Evolutionary conservation across 1,140 invertebrate species (phyloP).

Genomic region (Bombyx mandarina): DNA sequence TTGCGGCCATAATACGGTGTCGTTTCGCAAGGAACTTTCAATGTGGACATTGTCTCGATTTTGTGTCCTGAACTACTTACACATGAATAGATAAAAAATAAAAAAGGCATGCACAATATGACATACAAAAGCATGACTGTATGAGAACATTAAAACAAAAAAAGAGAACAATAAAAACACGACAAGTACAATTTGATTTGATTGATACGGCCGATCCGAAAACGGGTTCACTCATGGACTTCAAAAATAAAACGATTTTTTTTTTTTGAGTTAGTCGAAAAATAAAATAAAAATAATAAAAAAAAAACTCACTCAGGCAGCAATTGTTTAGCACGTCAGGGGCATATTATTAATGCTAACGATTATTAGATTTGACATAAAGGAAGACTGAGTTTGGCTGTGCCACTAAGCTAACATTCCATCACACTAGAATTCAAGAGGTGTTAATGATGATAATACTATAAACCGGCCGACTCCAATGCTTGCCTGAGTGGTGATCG

Average conservation of each 20-base stretch:
- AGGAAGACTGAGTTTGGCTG: conserved; percentile 28
- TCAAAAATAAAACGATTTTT: conserved; percentile 56
- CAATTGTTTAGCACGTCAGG: conserved; percentile 61
- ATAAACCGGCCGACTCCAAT: conserved; percentile 71
- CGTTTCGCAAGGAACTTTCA: conserved; percentile 17
- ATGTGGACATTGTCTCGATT: conserved; percentile 3
- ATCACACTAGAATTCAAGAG: conserved; percentile 63
- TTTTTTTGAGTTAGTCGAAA: conserved; percentile 42
- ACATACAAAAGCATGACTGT: conserved; percentile 61
- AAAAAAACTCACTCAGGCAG: conserved; percentile 67
- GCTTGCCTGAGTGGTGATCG: conserved; percentile 84
- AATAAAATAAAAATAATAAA: conserved; percentile 14
- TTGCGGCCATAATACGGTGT: conserved; percentile 47
- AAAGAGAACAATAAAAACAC: conserved; percentile 25
- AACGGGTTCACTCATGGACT: conserved; percentile 45
- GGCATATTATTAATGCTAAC: conserved; percentile 19
- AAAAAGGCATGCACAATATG: conserved; percentile 60
- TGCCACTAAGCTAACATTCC: conserved; percentile 63
- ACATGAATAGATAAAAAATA: conserved; percentile 39
- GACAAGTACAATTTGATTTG: conserved; percentile 7
- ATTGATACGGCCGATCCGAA: conserved; percentile 12
- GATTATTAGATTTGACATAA: conserved; percentile 38
- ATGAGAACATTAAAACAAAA: conserved; percentile 23
- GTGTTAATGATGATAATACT: conserved; percentile 66
- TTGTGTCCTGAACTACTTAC: conserved; percentile 7